A percentile compares a stretch with the other conserved stretches of the same genome.
These are phyloP conservation scores for Oceanodroma leucorhoa DNA, from an alignment of 2,797 vertebrate genomes.

Conservation along the genomic window DNA sequence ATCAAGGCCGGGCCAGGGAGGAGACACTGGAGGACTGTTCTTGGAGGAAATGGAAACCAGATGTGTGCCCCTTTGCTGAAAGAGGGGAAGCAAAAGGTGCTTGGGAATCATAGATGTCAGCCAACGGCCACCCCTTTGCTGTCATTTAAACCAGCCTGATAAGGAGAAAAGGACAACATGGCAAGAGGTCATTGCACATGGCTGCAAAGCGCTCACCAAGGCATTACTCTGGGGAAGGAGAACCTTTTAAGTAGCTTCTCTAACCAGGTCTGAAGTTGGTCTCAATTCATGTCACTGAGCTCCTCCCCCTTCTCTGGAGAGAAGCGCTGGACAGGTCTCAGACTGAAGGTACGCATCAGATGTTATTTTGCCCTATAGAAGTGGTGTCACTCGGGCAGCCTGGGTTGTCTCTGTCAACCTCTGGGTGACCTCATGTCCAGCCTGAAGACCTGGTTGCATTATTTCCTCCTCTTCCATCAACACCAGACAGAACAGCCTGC, in stretches of 20 bases:
- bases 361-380: neutral
- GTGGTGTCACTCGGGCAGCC: neutral
- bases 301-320: neutral
- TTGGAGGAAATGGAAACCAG: neutral
- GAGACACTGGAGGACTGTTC: neutral
- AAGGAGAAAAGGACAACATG: neutral
- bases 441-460: neutral
- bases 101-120: neutral
- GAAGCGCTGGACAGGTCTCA: neutral
- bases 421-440: neutral
- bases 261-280: neutral
- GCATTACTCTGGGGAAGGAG: neutral
- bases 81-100: neutral
- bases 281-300: neutral
- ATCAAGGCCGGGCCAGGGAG: neutral
- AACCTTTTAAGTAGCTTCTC: neutral
- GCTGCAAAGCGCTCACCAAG: neutral
- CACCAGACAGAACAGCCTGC: neutral
- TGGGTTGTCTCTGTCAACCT: neutral
- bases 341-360: rapidly evolving
- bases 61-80: neutral
- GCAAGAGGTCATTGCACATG: neutral
- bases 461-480: neutral
- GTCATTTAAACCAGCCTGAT: neutral
- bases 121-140: neutral